phyloP scores from a whole-genome alignment of 2,797 vertebrate species.

The Sebastiscus tertius region DNA sequence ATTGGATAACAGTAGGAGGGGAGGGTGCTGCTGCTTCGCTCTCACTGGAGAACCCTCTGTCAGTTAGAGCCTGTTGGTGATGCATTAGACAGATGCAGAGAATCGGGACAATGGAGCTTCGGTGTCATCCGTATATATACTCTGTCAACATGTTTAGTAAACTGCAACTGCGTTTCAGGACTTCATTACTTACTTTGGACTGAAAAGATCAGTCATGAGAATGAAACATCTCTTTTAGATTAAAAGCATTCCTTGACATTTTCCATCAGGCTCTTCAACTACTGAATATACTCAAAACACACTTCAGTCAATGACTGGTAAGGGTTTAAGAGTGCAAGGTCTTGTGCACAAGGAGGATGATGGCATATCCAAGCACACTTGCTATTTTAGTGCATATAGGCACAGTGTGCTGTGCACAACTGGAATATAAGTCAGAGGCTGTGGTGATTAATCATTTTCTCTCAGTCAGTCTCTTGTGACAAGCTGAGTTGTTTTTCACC shows the following conservation, averaged over 20 bases:
- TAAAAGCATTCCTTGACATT: background rate
- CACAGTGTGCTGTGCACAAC: no score
- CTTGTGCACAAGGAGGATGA: background rate
- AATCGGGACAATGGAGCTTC: background rate
- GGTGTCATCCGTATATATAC: background rate
- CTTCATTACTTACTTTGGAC: background rate
- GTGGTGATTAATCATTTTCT: slow-evolving; percentile 13
- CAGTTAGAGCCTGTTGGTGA: background rate
- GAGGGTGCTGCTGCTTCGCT: background rate
- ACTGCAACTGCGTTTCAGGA: background rate
- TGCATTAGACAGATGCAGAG: background rate
- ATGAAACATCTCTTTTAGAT: background rate
- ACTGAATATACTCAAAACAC: background rate
- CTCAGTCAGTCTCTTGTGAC: background rate
- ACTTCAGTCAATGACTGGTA: background rate
- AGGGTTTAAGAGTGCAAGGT: background rate
- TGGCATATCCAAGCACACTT: background rate
- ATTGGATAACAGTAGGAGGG: background rate
- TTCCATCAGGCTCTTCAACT: background rate
- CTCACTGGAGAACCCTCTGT: background rate
- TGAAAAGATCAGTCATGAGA: background rate
- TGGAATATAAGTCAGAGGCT: background rate
- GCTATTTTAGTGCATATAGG: background rate
- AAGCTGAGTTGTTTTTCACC: background rate
- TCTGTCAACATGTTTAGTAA: background rate